Base-by-base conservation (phyloP, 2,888 invertebrate genomes). In the Pseudoips prasinana region DNA sequence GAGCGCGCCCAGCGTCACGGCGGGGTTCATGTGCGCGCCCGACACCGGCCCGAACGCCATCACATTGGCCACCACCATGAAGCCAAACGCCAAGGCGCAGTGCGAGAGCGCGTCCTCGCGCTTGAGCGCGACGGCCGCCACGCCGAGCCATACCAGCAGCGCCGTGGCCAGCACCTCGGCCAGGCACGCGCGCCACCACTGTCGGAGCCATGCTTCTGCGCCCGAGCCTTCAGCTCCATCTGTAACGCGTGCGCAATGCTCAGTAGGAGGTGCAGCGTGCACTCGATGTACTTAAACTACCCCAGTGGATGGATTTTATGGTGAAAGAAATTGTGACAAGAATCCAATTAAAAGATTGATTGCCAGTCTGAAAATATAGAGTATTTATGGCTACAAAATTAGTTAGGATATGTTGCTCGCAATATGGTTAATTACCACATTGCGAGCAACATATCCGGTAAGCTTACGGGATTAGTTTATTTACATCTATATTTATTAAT, bases 11-110 rank as follows among this genome's bases (percentile, higher is more conserved):
- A 94, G 79, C 7, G 94, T 93, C 8, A 95, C 93, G 1, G 93
- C 92, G 0, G 95, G 95, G 85, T 95, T 95, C 61, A 96, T 76
- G 78, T 95, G 95, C 9, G 94, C 93, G 29, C 94, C 94, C 7
- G 94, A 94, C 23, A 92, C 87, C 52, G 93, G 92, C 1, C 94
- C 95, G 62, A 94, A 92, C 34, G 69, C 77, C 49, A 71, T 57
- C 33, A 62, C 69, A 58, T 68, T 67, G 22, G 64, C 71, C 9
- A 71, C 41, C 46, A 87, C 78, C 20, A 79, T 58, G 66, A 65
- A 68, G 38, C 83, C 87, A 71, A 87, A 87, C 9, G 70, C 76
- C 44, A 76, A 55, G 34, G 86, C 86, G 20, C 76, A 69, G 59
- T 81, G 69, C 46, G 69, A 52, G 8, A 84, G 74, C 48, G 64